Evolutionary conservation across 1,140 invertebrate genomes (phyloP).

Genomic region (Formica exsecta): DNA sequence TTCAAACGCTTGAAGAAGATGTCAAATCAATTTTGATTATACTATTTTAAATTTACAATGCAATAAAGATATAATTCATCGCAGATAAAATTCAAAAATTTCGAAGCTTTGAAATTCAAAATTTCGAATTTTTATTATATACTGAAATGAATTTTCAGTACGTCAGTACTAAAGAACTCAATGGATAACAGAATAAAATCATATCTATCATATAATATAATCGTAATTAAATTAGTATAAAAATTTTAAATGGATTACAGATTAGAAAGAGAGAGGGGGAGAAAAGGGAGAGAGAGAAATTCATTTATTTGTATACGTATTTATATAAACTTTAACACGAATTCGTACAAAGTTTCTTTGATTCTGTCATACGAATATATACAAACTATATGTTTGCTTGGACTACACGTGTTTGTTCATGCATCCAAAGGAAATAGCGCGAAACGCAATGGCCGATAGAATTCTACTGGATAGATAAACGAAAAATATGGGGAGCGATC

Average conservation of each 20-base stretch:
- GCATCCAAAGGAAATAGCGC: conserved; percentile 39
- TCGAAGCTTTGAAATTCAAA: background rate
- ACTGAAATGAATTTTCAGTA: background rate
- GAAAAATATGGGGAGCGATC: conserved; percentile 64
- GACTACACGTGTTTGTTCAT: conserved; percentile 26
- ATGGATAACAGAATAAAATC: background rate
- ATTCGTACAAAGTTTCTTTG: background rate
- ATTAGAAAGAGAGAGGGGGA: background rate
- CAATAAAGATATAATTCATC: conserved; percentile 14
- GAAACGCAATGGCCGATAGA: background rate
- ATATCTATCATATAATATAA: background rate
- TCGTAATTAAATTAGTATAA: background rate
- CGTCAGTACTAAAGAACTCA: background rate
- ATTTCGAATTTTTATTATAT: conserved; percentile 12
- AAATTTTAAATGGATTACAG: background rate
- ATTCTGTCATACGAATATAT: background rate
- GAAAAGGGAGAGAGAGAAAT: background rate
- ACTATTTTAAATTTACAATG: conserved; percentile 8
- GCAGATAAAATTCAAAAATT: conserved; percentile 11
- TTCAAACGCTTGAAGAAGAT: background rate
- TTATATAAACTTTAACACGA: conserved; percentile 7
- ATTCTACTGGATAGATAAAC: background rate
- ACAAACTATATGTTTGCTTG: conserved; percentile 16
- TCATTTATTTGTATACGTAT: background rate
- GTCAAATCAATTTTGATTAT: conserved; percentile 2